These are phyloP conservation scores for Cynodonichthys magdalenae DNA, from an alignment of 2,797 vertebrate genomes.

Conservation along the genomic window DNA sequence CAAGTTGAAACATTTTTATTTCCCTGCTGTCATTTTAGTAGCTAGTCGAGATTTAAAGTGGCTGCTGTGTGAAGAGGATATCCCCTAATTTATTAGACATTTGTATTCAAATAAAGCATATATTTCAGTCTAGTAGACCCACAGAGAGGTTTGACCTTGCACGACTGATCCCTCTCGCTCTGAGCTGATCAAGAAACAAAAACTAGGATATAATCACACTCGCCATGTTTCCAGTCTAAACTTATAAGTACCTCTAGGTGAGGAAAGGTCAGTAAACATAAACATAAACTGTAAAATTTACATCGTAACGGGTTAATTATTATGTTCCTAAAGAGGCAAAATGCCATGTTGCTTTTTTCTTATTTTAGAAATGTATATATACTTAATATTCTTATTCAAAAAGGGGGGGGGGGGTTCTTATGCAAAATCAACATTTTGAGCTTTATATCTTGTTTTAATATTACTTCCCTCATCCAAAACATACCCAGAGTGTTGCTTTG, in stretches of 20 bases:
- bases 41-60: slow-evolving; percentile 1
- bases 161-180: slow-evolving; percentile 1
- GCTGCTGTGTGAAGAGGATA: not conserved
- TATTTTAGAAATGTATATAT: too few relatives aligned
- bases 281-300: not conserved
- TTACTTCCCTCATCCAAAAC: too few relatives aligned
- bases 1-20: not conserved
- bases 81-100: slow-evolving; percentile 9
- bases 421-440: too few relatives aligned
- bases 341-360: too few relatives aligned
- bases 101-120: slow-evolving; percentile 22
- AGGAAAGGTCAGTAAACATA: slow-evolving; percentile 4
- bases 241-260: slow-evolving; percentile 1
- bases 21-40: not conserved
- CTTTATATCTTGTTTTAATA: too few relatives aligned
- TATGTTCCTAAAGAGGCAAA: not conserved
- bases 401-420: too few relatives aligned
- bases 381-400: too few relatives aligned
- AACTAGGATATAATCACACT: not conserved
- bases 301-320: not conserved
- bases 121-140: slow-evolving; percentile 9
- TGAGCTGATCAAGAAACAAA: slow-evolving; percentile 7
- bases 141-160: slow-evolving; percentile 10
- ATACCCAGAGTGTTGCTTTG: too few relatives aligned
- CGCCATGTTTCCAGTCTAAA: slow-evolving; percentile 9